Evolutionary conservation across 2,797 vertebrate species (phyloP), one percentile per base, ranked within the genome.

Genomic region (Siniperca scherzeri): DNA sequence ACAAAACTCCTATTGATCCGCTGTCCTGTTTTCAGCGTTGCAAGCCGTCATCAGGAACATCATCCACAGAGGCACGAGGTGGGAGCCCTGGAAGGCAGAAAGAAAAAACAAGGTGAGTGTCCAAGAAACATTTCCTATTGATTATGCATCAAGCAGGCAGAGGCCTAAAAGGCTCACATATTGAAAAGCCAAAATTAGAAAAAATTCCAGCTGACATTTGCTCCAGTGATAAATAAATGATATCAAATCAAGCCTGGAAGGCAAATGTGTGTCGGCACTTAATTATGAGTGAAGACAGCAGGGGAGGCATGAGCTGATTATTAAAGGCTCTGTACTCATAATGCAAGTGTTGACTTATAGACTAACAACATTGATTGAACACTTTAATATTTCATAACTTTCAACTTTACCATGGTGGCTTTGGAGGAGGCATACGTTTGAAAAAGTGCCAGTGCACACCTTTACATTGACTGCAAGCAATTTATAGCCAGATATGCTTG

Each of bases 251-350:
- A 86, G 88, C 92, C 92, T 94, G 93, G 83, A 87, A 92, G 92
- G 93, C 92, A 92, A 96, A 91, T 91, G 83, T 85, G 88, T 93
- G 92, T 93, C 91, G 84, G 93, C 92, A 93, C 94, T 96, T 95
- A 95, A 94, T 96, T 95, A 94, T 89, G 78, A 88, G 89, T 87
- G 88, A 86, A 87, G 90, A 95, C 89, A 89, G 90, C 80, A 70
- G 74, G 73, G 86, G 88, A 91, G 85, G 81, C 82, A 69, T 42
- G 65, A 84, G 88, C 87, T 70, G 75, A 92, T 94, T 93, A 93
- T 92, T 88, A 93, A 92, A 91, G 65, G 79, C 81, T 87, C 78
- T 75, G 79, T 74, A 82, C 72, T 85, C 86, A 89, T 83, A 89
- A 88, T 87, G 62, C 10, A 64, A 90, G 83, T 84, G 84, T 87